Evolutionary conservation across 2,113 vertebrate genomes (phyloP).

Genomic region (Syrrhaptes paradoxus): DNA sequence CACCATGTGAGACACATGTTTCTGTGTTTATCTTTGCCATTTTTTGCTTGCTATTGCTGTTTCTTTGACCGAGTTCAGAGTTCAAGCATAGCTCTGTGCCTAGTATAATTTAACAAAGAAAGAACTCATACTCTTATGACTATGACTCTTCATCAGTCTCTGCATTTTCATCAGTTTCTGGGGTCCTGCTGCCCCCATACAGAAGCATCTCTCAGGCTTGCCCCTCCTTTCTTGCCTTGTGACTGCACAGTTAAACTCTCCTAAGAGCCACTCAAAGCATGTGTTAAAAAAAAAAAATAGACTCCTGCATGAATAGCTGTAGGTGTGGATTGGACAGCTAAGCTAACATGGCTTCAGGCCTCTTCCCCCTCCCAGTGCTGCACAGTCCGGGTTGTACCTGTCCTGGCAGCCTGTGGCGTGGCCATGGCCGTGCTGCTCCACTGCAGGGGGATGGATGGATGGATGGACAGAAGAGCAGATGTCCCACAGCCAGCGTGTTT

Average conservation of each 20-base stretch:
- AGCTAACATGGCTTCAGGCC: neutral
- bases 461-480: neutral
- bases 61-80: neutral
- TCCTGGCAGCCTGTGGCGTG: neutral
- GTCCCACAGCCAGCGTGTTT: rapidly evolving
- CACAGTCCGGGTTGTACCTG: neutral
- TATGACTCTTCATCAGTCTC: neutral
- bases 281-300: neutral
- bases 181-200: neutral
- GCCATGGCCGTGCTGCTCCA: rapidly evolving
- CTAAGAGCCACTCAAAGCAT: neutral
- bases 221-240: neutral
- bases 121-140: neutral
- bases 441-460: neutral
- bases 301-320: neutral
- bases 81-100: neutral
- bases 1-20: neutral
- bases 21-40: neutral
- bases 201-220: neutral
- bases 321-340: neutral
- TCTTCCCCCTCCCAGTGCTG: neutral
- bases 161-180: neutral
- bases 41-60: neutral
- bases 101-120: neutral
- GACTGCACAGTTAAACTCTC: neutral